Conservation (phyloP, 2,888 invertebrate species). For the Polylopha cassiicola region DNA sequence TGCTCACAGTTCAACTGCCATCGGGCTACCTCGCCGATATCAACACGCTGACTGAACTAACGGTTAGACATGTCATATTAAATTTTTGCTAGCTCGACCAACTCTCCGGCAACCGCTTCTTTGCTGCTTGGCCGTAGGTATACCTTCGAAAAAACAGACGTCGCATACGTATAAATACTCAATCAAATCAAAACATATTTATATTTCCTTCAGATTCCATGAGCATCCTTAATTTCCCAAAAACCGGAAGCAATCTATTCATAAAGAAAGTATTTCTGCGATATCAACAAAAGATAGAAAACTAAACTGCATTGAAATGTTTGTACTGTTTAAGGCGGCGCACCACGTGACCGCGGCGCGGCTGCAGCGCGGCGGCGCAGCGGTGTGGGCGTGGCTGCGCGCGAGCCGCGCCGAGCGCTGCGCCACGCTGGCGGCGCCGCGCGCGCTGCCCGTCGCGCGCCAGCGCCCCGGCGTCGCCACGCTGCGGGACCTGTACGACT, state of each 20-base stretch:
- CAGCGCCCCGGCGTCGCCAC: conserved; percentile 91
- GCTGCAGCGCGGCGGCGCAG: conserved; percentile 43
- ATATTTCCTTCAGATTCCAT: too few relatives aligned
- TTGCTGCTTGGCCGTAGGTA: too few relatives aligned
- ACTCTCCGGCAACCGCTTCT: too few relatives aligned
- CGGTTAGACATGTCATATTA: conserved; percentile 45
- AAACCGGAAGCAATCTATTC: too few relatives aligned
- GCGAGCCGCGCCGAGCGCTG: conserved; percentile 81
- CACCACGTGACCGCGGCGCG: conserved; percentile 59
- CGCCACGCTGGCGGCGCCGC: conserved; percentile 88
- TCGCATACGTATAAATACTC: too few relatives aligned
- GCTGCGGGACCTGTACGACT: conserved; percentile 94
- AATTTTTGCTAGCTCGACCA: too few relatives aligned
- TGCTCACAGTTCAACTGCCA: conserved; percentile 92
- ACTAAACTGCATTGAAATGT: too few relatives aligned
- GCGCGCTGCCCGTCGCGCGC: conserved; percentile 89
- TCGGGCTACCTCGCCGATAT: conserved; percentile 93
- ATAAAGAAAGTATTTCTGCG: too few relatives aligned
- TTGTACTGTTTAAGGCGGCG: conserved; percentile 42
- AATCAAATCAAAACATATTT: too few relatives aligned
- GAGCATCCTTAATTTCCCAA: too few relatives aligned
- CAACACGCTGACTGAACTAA: conserved; percentile 82
- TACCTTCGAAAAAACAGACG: too few relatives aligned
- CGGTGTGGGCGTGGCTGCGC: conserved; percentile 63
- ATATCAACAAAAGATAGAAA: too few relatives aligned